Evolutionary conservation across 2,113 vertebrate species (phyloP).

Genomic region (Nerophis ophidion): DNA sequence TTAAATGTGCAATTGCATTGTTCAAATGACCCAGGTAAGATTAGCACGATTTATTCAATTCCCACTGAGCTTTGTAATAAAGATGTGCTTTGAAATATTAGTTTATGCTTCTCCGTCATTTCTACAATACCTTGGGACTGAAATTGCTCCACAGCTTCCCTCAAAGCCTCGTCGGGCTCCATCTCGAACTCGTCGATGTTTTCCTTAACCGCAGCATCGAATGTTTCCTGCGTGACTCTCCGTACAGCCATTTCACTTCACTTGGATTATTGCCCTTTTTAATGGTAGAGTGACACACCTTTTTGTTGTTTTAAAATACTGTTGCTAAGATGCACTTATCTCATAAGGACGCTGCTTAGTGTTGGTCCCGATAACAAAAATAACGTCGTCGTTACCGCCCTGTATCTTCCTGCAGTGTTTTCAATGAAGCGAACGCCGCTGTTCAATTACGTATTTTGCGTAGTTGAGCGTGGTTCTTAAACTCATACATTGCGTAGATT

Average conservation of each 20-base stretch:
- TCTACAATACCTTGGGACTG: conserved; percentile 82
- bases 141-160: conserved; percentile 87
- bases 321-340: background rate
- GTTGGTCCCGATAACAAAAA: background rate
- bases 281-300: background rate
- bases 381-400: conserved; percentile 9
- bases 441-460: conserved; percentile 30
- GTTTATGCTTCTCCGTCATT: background rate
- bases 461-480: background rate
- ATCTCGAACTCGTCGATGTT: conserved; percentile 89
- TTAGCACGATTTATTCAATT: background rate
- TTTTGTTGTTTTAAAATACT: too few relatives aligned
- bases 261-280: background rate
- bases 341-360: background rate
- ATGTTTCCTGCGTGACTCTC: conserved; percentile 88
- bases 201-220: conserved; percentile 84
- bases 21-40: background rate
- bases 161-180: conserved; percentile 81
- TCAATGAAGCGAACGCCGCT: conserved; percentile 12
- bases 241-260: conserved; percentile 74
- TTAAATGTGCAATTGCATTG: background rate
- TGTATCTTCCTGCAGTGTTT: background rate
- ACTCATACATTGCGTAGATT: background rate
- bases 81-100: background rate
- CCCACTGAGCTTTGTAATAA: too few relatives aligned